Conservation (phyloP, 2,888 invertebrate species). For the Ormia ochracea region DNA sequence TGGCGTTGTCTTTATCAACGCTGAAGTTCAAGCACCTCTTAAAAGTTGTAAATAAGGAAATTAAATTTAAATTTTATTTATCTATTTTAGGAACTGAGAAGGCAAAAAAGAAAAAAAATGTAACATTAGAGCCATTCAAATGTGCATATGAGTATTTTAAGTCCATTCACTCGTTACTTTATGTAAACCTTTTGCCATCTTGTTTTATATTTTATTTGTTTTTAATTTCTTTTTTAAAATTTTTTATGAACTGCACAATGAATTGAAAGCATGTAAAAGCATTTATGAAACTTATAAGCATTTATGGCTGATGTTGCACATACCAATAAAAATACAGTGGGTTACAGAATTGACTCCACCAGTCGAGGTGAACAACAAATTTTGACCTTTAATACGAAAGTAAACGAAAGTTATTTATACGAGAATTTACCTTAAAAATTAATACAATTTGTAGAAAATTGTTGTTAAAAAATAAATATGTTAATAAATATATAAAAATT, state of each 20-base stretch:
- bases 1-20: neutral
- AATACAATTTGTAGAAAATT: no score
- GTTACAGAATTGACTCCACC: constrained; percentile 13
- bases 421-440: no score
- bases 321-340: neutral
- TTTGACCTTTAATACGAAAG: neutral
- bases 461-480: no score
- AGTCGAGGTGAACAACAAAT: constrained; percentile 48
- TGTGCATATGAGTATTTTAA: constrained; percentile 18
- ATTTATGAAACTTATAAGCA: constrained; percentile 15
- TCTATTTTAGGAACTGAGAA: constrained; percentile 39
- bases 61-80: constrained; percentile 17
- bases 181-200: constrained; percentile 1
- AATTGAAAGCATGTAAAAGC: no score
- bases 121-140: constrained; percentile 31
- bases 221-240: no score
- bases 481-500: no score
- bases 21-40: constrained; percentile 56
- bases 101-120: constrained; percentile 1
- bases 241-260: no score
- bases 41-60: constrained; percentile 47
- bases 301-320: neutral
- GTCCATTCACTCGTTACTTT: neutral
- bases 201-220: constrained; percentile 4
- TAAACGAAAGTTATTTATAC: neutral